Conservation (phyloP, 2,113 vertebrate genomes). For the Smithornis capensis region DNA sequence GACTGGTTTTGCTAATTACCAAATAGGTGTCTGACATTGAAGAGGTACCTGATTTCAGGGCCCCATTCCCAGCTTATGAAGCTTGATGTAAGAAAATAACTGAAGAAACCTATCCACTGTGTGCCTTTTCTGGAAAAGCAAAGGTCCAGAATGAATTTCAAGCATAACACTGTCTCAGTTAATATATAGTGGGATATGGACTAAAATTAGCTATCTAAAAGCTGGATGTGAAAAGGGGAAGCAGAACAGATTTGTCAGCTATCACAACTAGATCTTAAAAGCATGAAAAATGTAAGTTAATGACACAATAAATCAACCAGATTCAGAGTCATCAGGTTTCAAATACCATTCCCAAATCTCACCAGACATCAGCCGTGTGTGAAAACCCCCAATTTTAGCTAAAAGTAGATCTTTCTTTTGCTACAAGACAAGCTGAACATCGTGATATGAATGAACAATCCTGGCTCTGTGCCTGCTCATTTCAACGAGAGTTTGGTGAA, state of each 20-base stretch:
- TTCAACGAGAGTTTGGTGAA: background rate
- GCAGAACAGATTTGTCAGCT: background rate
- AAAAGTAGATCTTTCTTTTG: background rate
- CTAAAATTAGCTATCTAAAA: background rate
- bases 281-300: background rate
- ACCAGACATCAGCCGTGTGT: background rate
- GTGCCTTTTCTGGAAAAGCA: background rate
- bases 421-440: background rate
- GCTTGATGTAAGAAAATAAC: background rate
- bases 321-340: background rate
- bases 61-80: background rate
- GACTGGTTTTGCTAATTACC: background rate
- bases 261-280: background rate
- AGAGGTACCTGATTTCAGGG: background rate
- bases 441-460: background rate
- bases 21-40: rapidly evolving
- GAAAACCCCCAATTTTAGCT: background rate
- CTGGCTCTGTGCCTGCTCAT: background rate
- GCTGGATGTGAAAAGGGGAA: background rate
- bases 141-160: background rate
- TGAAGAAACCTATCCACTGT: background rate
- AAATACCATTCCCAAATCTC: background rate
- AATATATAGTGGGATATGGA: background rate
- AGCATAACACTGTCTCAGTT: background rate
- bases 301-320: background rate